Evolutionary conservation across 2,888 invertebrate species (phyloP), one percentile per base, ranked within the genome.

Genomic region (Lithodes maja): DNA sequence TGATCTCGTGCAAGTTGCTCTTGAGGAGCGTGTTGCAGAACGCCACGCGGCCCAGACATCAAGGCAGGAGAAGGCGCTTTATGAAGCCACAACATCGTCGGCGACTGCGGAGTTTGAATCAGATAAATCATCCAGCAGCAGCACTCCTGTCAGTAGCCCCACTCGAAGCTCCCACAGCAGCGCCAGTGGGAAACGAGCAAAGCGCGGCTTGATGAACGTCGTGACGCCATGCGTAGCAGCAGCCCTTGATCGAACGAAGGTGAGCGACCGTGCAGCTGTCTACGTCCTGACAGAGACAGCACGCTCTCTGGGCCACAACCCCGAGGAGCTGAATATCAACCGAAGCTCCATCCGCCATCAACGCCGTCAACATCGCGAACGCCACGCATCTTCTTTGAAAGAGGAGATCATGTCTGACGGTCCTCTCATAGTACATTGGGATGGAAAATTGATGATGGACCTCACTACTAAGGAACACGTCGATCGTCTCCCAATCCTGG

Each of bases 401-500:
- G 71, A 15, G 71, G 15, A 71, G 79, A 53, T 17, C 53, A 50
- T 79, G 33, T 33, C 33, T 33, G 33, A 33, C 33, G 33, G 33
- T 33, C 33, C 33, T 33, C 79, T 79, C 79, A 79, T 79, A 79
- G 79, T 79, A 79, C 79, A 79, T 79, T 79, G 9, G 33, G 79
- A 52, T 9, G 79, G 53, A 79, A 79, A 79, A 69, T n/a, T 79
- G 79, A 79, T 79, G 79, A 79, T 79, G 79, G 79, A 79, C 71
- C 71, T 71, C 71, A 71, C 71, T 71, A 71, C 71, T 15, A 71
- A 71, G 71, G 15, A 71, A 71, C 79, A 79, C 79, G 53, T 79
- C 79, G 33, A 79, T 79, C 53, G 33, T 79, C 79, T 79, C 79
- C 79, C 79, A 79, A 79, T 79, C 79, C 79, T 79, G 79, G 79